A percentile compares a stretch with the other conserved stretches of the same genome.
Evolutionary conservation across 2,113 vertebrate genomes (phyloP).

Genomic region (Mesoclemmys tuberculata): DNA sequence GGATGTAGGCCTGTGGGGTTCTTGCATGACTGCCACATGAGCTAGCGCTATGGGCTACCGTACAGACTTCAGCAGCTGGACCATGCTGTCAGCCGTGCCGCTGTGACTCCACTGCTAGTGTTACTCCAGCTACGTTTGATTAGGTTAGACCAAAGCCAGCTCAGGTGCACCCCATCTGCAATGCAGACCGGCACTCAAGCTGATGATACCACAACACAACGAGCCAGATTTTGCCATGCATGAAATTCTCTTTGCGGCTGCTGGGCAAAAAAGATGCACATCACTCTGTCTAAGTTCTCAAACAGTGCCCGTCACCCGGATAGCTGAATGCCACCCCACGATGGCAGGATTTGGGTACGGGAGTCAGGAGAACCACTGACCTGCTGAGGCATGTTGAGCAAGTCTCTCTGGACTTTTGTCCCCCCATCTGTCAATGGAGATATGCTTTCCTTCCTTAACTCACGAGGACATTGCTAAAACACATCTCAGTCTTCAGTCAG

Average conservation of each 20-base stretch:
- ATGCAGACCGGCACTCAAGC: not conserved
- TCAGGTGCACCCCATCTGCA: too few relatives aligned
- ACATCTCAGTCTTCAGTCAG: not conserved
- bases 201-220: not conserved
- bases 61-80: too few relatives aligned
- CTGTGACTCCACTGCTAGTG: too few relatives aligned
- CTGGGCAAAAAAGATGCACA: fast-evolving
- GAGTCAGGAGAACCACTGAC: fast-evolving
- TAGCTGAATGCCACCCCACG: not conserved
- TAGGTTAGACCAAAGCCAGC: too few relatives aligned
- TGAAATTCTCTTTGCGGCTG: not conserved
- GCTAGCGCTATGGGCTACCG: too few relatives aligned
- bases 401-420: not conserved
- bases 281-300: not conserved
- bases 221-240: not conserved
- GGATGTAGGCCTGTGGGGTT: too few relatives aligned
- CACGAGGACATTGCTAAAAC: fast-evolving
- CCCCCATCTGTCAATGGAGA: fast-evolving
- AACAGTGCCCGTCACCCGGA: fast-evolving
- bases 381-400: fast-evolving
- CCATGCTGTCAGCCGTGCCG: too few relatives aligned
- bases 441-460: fast-evolving
- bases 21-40: too few relatives aligned
- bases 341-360: not conserved
- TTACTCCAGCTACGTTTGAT: too few relatives aligned